Percentiles rank a stretch among this genome's conserved stretches.
Evolutionary conservation across 2,797 vertebrate species (phyloP).

Genomic region (Poecile montanus): DNA sequence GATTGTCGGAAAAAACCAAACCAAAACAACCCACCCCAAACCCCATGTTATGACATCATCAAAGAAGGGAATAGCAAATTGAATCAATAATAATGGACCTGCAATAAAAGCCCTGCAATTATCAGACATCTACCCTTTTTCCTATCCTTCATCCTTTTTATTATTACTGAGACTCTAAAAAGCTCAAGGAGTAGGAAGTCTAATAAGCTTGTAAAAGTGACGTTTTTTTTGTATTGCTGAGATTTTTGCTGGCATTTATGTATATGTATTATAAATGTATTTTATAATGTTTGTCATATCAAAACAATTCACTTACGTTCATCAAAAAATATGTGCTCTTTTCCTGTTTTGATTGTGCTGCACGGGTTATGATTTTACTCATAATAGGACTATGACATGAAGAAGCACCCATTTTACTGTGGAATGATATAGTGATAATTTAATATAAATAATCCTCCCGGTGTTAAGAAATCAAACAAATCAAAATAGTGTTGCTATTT

Average conservation of each 20-base stretch:
- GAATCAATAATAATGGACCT: neutral
- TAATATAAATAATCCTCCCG: neutral
- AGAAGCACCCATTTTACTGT: neutral
- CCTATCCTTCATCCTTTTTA: neutral
- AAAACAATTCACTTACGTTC: neutral
- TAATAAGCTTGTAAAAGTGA: neutral
- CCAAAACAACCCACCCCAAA: fast-evolving
- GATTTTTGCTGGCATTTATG: neutral
- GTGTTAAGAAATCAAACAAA: slow-evolving; percentile 46
- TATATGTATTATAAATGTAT: too few relatives aligned
- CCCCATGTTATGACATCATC: neutral
- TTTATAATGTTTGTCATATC: neutral
- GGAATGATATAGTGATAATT: neutral
- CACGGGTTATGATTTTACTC: neutral
- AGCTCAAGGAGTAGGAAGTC: neutral
- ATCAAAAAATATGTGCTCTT: neutral
- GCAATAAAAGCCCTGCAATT: neutral
- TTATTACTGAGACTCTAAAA: neutral
- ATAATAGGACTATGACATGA: neutral
- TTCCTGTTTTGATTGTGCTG: neutral
- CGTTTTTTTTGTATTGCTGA: neutral
- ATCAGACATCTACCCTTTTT: neutral
- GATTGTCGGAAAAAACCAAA: neutral
- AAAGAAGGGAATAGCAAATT: neutral
- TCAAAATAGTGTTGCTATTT: slow-evolving; percentile 21